Base-by-base conservation (phyloP, 1,140 invertebrate genomes). In the Condylostylus longicornis region DNA sequence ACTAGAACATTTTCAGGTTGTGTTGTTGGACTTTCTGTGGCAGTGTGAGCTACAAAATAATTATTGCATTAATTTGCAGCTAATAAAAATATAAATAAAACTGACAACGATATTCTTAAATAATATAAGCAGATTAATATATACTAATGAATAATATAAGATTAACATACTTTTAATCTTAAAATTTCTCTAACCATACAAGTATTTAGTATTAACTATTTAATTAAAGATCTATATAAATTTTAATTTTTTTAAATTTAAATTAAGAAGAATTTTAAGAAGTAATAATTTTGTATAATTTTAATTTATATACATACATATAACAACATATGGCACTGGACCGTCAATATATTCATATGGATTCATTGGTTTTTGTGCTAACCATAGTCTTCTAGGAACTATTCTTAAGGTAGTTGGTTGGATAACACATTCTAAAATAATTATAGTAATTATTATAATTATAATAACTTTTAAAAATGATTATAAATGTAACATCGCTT, bases 21-120 rank as follows among this genome's bases (percentile, higher is more conserved):
- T 17, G 55, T 60, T 28, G 49, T 53, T 1, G 53, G 61, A 36
- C 60, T 62, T 38, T 65, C 62, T 4, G 64, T 63, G 18, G 62
- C 64, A 4, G 66, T 63, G 37, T 68, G 65, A 37, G 49, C 64
- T 66, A 35, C n/a, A n/a, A n/a, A n/a, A n/a, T n/a, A n/a, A n/a
- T n/a, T n/a, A n/a, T n/a, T n/a, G n/a, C n/a, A n/a, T n/a, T n/a
- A n/a, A n/a, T n/a, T n/a, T n/a, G n/a, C n/a, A n/a, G n/a, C n/a
- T n/a, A n/a, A n/a, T n/a, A n/a, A 35, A 48, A 54, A 22, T 33
- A 18, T 14, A 40, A 35, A 19, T 39, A 5, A 32, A 4, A 10
- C 9, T 18, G 15, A 5, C 5, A 15, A 32, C 7, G 15, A n/a
- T 7, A 32, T 8, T 32, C 8, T 9, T n/a, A 14, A 32, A 32